Percentiles rank a stretch among this genome's conserved stretches.
Evolutionary conservation across 2,113 vertebrate genomes (phyloP).

Genomic region (Apeltes quadracus): DNA sequence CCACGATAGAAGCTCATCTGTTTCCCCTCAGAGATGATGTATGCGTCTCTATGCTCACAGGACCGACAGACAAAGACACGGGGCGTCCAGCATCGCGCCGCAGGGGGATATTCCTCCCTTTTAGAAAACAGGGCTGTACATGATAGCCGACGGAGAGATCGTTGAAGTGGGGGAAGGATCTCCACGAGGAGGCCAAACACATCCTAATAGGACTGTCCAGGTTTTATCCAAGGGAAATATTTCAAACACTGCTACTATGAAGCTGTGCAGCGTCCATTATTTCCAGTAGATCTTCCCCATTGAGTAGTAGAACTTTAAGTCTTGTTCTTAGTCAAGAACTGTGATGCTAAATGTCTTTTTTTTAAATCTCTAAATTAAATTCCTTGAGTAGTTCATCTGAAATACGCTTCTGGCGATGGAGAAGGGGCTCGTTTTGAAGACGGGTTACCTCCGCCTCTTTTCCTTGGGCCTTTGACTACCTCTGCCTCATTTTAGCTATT

Average conservation of each 20-base stretch:
- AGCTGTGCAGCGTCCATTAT: slow-evolving; percentile 1
- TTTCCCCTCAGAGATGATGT: slow-evolving; percentile 49
- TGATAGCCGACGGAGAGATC: slow-evolving; percentile 18
- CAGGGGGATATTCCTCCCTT: slow-evolving; percentile 51
- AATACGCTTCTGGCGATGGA: slow-evolving; percentile 6
- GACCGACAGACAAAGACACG: slow-evolving; percentile 19
- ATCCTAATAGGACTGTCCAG: slow-evolving; percentile 24
- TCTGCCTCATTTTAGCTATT: slow-evolving; percentile 68
- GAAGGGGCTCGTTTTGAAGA: slow-evolving; percentile 53
- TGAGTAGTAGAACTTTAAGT: neutral
- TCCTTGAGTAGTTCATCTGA: slow-evolving; percentile 6
- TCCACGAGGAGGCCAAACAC: slow-evolving; percentile 30
- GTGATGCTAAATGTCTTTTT: slow-evolving; percentile 9
- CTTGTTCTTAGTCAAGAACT: slow-evolving; percentile 6
- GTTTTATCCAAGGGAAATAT: slow-evolving; percentile 37
- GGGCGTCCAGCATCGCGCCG: slow-evolving; percentile 34
- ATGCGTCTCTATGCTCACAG: slow-evolving; percentile 23
- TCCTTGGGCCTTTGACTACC: slow-evolving; percentile 46
- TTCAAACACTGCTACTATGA: slow-evolving; percentile 12
- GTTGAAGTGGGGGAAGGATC: slow-evolving; percentile 19
- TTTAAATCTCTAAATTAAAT: slow-evolving; percentile 27
- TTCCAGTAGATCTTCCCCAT: slow-evolving; percentile 12
- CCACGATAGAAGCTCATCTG: slow-evolving; percentile 45
- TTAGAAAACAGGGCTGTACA: slow-evolving; percentile 43
- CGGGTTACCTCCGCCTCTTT: slow-evolving; percentile 50